Base-by-base conservation (phyloP, 2,797 vertebrate species). In the Eulemur albifrons region DNA sequence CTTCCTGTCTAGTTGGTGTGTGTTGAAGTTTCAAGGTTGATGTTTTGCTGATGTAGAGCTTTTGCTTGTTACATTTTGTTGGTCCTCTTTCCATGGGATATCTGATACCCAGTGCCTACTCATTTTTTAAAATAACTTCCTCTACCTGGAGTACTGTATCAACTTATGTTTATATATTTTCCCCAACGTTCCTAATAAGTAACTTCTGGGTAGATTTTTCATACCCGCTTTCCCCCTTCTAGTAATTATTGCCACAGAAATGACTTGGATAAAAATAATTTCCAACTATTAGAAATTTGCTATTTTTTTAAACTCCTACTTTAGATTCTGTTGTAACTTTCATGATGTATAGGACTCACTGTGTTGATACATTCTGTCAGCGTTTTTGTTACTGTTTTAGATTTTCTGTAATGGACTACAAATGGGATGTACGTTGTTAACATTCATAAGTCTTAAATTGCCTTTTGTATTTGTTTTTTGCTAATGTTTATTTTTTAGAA, bases 391-490 rank as follows among this genome's bases (percentile, higher is more conserved):
- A 85, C 20, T 52, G 40, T 75, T 91, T 96, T 65, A 88, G 75
- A 43, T 96, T 90, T 88, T 92, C 50, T 32, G 15, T 61, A 79
- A 72, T 94, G 52, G 67, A 54, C 61, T 93, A 45, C 54, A 86
- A 79, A 54, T 77, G 73, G 50, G 59, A 40, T 94, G 2, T 72
- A n/a, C 10, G 27, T 88, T 79, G 95, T 69, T 76, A 70, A 12
- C 79, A 93, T 96, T 88, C 23, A 25, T 80, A 65, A 83, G 35
- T 93, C 63, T 96, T 70, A 67, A 94, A 96, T 89, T 96, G 40
- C 65, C 50, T 89, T 87, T 90, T 83, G 40, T 94, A 23, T 92
- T 92, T 95, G 40, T 94, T 15, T 85, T 88, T 88, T 77, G 75
- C 83, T 38, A 23, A 69, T 43, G 13, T 73, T 88, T 92, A 72